These are phyloP conservation scores for Therioaphis trifolii DNA, from an alignment of 2,888 invertebrate genomes.

Conservation along the genomic window DNA sequence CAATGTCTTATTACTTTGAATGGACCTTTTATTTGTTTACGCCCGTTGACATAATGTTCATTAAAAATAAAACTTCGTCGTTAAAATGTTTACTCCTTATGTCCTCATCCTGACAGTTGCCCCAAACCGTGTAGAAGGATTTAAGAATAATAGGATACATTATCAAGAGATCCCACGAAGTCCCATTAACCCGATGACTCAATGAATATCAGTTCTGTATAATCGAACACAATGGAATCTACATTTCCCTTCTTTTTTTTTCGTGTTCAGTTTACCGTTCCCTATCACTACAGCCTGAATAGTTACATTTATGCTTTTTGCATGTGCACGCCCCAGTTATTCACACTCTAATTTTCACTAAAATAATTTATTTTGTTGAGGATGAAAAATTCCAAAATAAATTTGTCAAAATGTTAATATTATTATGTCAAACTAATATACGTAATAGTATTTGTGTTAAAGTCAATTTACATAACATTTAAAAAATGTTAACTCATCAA, in stretches of 20 bases:
- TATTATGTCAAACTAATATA: slow-evolving; percentile 1
- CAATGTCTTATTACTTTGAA: too few species aligned
- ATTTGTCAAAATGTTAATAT: slow-evolving; percentile 10
- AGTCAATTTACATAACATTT: too few species aligned
- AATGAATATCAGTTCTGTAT: slow-evolving; percentile 36
- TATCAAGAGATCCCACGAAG: neutral
- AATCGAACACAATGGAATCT: slow-evolving; percentile 28
- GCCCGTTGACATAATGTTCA: neutral
- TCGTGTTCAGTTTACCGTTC: neutral
- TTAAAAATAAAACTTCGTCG: neutral
- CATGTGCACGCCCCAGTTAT: neutral
- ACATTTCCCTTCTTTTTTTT: slow-evolving; percentile 24
- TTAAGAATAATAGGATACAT: slow-evolving; percentile 38
- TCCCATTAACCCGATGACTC: slow-evolving; percentile 37
- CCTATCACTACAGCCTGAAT: neutral
- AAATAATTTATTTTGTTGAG: neutral
- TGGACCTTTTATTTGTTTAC: neutral
- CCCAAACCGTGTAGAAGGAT: neutral
- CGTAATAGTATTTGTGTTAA: too few species aligned
- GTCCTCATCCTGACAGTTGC: neutral
- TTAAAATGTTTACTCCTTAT: neutral
- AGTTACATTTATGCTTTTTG: slow-evolving; percentile 24
- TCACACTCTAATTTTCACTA: slow-evolving; percentile 4
- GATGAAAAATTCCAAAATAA: neutral
- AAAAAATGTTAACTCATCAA: too few species aligned